A percentile compares a stretch with the other conserved stretches of the same genome.
Evolutionary conservation across 2,113 vertebrate species (phyloP).

Genomic region (Stigmatopora argus): DNA sequence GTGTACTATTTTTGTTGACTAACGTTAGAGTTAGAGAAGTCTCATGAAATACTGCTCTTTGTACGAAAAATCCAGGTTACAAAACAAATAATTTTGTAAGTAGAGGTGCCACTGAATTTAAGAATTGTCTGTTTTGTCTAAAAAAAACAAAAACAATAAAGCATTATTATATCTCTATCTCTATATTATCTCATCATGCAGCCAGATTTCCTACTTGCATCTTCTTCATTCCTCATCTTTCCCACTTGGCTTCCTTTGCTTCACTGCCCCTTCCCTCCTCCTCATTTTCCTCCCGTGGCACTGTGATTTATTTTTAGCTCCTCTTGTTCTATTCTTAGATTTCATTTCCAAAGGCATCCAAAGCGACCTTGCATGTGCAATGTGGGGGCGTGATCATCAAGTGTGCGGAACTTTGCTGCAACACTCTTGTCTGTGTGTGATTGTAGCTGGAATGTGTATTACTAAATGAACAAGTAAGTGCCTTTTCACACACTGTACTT

Average conservation of each 20-base stretch:
- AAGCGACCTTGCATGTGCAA: conserved; percentile 25
- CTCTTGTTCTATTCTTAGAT: conserved; percentile 61
- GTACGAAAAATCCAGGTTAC: too few relatives aligned
- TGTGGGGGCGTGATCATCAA: conserved; percentile 43
- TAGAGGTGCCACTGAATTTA: too few relatives aligned
- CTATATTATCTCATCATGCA: conserved; percentile 17
- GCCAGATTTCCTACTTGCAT: conserved; percentile 6
- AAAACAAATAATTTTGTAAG: too few relatives aligned
- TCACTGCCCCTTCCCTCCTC: conserved; percentile 8
- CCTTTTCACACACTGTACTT: neutral
- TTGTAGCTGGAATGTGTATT: neutral
- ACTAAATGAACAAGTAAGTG: conserved; percentile 9
- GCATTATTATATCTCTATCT: too few relatives aligned
- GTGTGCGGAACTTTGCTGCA: conserved; percentile 20
- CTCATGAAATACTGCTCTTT: too few relatives aligned
- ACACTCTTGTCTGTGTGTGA: conserved; percentile 4
- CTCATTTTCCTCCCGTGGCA: conserved; percentile 14
- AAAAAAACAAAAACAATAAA: too few relatives aligned
- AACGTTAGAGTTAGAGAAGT: too few relatives aligned
- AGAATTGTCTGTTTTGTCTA: too few relatives aligned
- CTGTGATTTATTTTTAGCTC: conserved; percentile 60
- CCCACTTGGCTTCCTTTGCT: conserved; percentile 32
- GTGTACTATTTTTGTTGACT: too few relatives aligned
- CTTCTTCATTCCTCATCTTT: conserved; percentile 15
- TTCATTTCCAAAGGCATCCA: conserved; percentile 28